phyloP scores from a whole-genome alignment of 2,888 invertebrate genomes.

The Craniophora ligustri region DNA sequence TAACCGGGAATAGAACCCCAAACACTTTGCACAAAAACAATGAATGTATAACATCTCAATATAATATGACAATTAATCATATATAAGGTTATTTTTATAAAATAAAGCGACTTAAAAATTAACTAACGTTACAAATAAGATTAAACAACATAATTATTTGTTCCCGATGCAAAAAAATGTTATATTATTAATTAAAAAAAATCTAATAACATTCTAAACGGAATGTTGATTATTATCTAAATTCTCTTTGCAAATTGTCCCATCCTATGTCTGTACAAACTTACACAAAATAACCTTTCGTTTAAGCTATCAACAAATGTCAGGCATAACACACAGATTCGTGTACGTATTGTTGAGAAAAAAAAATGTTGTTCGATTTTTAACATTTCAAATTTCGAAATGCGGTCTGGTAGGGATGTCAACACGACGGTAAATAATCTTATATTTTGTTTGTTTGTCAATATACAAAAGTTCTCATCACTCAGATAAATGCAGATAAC shows the following conservation, averaged over 20 bases:
- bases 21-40: slow-evolving; percentile 87
- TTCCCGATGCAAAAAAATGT: slow-evolving; percentile 86
- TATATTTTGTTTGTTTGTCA: slow-evolving; percentile 62
- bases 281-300: slow-evolving; percentile 84
- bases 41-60: slow-evolving; percentile 87
- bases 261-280: slow-evolving; percentile 88
- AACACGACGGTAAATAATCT: slow-evolving; percentile 73
- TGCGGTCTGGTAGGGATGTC: slow-evolving; percentile 84
- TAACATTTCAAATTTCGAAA: slow-evolving; percentile 72
- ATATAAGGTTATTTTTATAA: slow-evolving; percentile 82
- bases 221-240: slow-evolving; percentile 87
- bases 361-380: slow-evolving; percentile 79
- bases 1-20: slow-evolving; percentile 79
- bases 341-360: slow-evolving; percentile 75
- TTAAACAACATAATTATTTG: slow-evolving; percentile 89
- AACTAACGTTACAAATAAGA: slow-evolving; percentile 88
- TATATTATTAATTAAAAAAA: slow-evolving; percentile 78
- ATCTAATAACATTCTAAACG: slow-evolving; percentile 88
- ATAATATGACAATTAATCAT: slow-evolving; percentile 82
- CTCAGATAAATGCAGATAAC: slow-evolving; percentile 83
- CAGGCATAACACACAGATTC: slow-evolving; percentile 81
- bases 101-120: slow-evolving; percentile 88
- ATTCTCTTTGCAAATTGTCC: slow-evolving; percentile 89
- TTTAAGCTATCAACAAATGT: slow-evolving; percentile 85
- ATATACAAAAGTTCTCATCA: slow-evolving; percentile 71